Percentiles rank a stretch among this genome's conserved stretches.
Conservation (phyloP, 2,113 vertebrate species). For the Carlito syrichta region DNA sequence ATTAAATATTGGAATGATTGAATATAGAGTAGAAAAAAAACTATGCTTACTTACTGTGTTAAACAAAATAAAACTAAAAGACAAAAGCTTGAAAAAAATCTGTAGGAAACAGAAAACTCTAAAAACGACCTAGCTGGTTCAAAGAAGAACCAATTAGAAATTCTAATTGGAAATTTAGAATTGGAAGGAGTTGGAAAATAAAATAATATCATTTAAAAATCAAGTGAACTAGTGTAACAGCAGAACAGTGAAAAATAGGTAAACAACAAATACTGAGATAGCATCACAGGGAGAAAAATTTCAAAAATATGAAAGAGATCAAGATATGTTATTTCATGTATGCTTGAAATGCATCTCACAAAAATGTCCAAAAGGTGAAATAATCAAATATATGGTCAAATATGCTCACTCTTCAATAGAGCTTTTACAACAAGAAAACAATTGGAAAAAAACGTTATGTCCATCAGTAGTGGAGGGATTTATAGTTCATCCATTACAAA, state of each 20-base stretch:
- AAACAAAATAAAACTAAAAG: neutral
- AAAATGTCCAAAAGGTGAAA: neutral
- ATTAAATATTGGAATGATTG: neutral
- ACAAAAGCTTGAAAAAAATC: neutral
- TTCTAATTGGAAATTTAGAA: no score
- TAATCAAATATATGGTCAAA: neutral
- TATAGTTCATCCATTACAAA: neutral
- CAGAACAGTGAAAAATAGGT: neutral
- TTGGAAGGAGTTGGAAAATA: no score
- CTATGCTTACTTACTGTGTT: neutral
- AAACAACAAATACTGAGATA: neutral
- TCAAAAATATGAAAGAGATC: neutral
- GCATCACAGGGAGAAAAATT: neutral
- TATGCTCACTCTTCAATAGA: neutral
- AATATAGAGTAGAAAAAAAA: neutral
- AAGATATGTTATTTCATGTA: neutral
- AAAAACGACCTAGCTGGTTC: neutral
- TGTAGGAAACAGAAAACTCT: neutral
- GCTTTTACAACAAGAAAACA: neutral
- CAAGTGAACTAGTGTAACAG: neutral
- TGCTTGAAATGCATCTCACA: neutral
- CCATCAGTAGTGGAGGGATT: neutral
- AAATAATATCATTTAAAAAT: neutral
- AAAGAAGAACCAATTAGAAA: neutral
- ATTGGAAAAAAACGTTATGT: neutral